Evolutionary conservation across 1,140 invertebrate genomes (phyloP), one percentile per base, ranked within the genome.

Genomic region (Caenorhabditis brenneri): DNA sequence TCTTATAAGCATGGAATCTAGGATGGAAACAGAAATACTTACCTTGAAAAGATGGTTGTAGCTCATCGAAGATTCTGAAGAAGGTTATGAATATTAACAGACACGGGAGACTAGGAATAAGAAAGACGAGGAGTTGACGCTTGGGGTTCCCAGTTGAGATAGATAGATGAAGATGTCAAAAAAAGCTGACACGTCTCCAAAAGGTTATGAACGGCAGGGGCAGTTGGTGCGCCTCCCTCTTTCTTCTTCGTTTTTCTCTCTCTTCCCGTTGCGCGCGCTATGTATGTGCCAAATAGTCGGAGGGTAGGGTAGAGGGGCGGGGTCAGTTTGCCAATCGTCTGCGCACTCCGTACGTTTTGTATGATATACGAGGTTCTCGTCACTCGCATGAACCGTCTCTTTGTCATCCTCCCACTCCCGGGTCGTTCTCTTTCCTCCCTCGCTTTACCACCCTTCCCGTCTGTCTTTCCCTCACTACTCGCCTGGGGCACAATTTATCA

Each of bases 21-120:
- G 7, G n/a, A 46, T 79, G 5, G n/a, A 31, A 58, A 39, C 12
- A 65, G 24, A 48, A 42, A 51, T 46, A 51, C 79, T 78, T 74
- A 85, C 84, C 85, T 90, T 90, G 79, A 90, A 90, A 42, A 90
- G 85, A 87, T 90, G 90, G 79, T 91, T 91, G 79, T 90, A 90
- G 65, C 89, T 90, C 89, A 89, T 89, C 49, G 58, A 58, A 48
- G 51, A n/a, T 12, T 80, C 79, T 74, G 65, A 29, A 42, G 36
- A 42, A 74, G 65, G 65, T 46, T 24, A 74, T 46, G 58, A 65
- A 74, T 74, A 27, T 46, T 24, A 24, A 74, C n/a, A 42, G n/a
- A 15, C 3, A 42, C 16, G 33, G n/a, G 42, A 42, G 33, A 74
- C 3, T 3, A 9, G 24, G 31, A 36, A n/a, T 7, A 65, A 36